Percentiles rank a stretch among this genome's conserved stretches.
phyloP scores from a whole-genome alignment of 2,113 vertebrate genomes.

The Myiagra hebetior region DNA sequence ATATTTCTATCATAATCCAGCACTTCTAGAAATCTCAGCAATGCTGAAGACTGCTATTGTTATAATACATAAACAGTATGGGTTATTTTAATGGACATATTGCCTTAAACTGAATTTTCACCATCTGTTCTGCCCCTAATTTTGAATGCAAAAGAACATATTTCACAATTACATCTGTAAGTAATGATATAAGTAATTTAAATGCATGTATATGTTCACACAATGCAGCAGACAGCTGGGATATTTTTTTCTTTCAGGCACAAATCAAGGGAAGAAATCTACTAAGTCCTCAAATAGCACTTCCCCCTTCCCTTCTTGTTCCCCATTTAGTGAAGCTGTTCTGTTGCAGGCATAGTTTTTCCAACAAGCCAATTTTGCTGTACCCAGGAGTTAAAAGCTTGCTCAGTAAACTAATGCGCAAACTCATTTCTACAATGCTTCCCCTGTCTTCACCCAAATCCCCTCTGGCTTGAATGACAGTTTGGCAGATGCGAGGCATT shows the following conservation, averaged over 20 bases:
- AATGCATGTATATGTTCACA: conserved; percentile 80
- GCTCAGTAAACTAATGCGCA: conserved; percentile 50
- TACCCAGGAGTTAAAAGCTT: conserved; percentile 66
- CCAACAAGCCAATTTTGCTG: conserved; percentile 23
- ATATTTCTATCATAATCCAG: conserved; percentile 35
- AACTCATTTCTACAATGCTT: conserved; percentile 62
- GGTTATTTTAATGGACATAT: conserved; percentile 78
- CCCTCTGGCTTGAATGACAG: conserved; percentile 80
- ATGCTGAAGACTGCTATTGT: conserved; percentile 59
- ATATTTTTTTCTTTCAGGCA: conserved; percentile 55
- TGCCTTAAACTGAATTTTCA: conserved; percentile 75
- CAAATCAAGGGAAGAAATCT: conserved; percentile 67
- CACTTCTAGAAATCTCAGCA: conserved; percentile 3
- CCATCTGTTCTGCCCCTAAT: conserved; percentile 79
- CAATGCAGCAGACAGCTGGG: conserved; percentile 76
- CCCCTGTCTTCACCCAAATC: conserved; percentile 71
- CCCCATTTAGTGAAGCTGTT: conserved; percentile 22
- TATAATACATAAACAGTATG: conserved; percentile 65
- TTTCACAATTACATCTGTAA: conserved; percentile 85
- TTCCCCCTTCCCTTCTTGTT: neutral
- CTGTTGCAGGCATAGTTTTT: conserved; percentile 24
- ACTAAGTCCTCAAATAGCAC: conserved; percentile 16
- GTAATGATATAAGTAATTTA: conserved; percentile 83
- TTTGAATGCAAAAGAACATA: conserved; percentile 78
- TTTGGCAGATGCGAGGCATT: conserved; percentile 77